A percentile compares a stretch with the other conserved stretches of the same genome.
phyloP scores from a whole-genome alignment of 2,113 vertebrate genomes.

The Glaucidium brasilianum region DNA sequence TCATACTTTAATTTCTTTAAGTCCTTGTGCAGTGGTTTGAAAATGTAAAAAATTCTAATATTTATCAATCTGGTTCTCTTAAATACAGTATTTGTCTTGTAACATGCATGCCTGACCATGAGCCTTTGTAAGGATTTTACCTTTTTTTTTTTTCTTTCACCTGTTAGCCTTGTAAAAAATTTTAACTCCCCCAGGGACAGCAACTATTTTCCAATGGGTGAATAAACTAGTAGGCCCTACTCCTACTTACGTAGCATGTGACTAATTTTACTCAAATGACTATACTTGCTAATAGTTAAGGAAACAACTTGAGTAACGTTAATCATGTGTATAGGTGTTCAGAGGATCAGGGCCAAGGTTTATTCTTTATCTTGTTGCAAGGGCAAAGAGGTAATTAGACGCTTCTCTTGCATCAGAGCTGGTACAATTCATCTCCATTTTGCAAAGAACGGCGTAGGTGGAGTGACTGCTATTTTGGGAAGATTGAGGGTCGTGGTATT shows the following conservation, averaged over 20 bases:
- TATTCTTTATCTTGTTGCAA: neutral
- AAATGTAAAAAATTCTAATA: slow-evolving; percentile 38
- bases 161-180: slow-evolving; percentile 28
- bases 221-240: neutral
- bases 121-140: slow-evolving; percentile 52
- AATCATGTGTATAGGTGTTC: neutral
- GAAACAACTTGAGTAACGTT: neutral
- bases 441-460: neutral
- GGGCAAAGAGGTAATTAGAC: neutral
- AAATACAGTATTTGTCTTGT: slow-evolving; percentile 44
- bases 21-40: slow-evolving; percentile 54
- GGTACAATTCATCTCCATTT: neutral
- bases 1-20: slow-evolving; percentile 1
- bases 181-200: neutral
- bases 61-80: slow-evolving; percentile 34
- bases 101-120: slow-evolving; percentile 52
- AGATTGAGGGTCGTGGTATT: neutral
- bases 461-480: neutral
- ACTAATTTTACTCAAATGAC: slow-evolving; percentile 14
- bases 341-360: neutral
- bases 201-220: neutral
- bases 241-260: neutral
- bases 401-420: neutral
- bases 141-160: neutral
- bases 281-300: neutral